Evolutionary conservation across 2,888 invertebrate species (phyloP), one percentile per base, ranked within the genome.

Genomic region (Sylvicola fuscatus): DNA sequence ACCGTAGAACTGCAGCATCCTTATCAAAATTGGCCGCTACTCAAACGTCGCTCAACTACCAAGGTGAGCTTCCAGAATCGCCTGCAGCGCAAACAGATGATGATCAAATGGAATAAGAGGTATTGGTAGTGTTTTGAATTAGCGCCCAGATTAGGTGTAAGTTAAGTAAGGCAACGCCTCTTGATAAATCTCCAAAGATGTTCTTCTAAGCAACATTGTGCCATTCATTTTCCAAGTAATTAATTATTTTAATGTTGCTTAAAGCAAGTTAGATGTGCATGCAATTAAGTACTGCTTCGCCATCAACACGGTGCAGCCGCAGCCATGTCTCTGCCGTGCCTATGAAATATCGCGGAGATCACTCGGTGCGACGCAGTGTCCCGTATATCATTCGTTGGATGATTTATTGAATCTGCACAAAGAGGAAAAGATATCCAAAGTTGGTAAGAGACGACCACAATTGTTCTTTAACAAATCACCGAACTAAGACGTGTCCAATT

Each of bases 41-140:
- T 56, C 40, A 56, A 57, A 46, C 53, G 51, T 33, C 54, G 56
- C 35, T 50, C 52, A 42, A 48, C 51, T 41, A 49, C 53, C 32
- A 47, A 45, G 39, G 52, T 58, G 36, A 50, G 54, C 38, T 56
- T 49, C 26, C 55, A 56, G 45, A 58, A 57, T 45, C 53, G 56
- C n/a, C 50, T 57, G 34, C 50, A 55, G 13, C 57, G 56, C 41
- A 52, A 53, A 29, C 56, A 58, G 43, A 52, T 56, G 52, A 53
- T 54, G 38, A 49, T 58, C 38, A 58, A 58, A 43, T 58, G 58
- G 58, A 54, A 54, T 38, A 52, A 49, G 42, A 52, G 52, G 52
- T 52, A 21, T 21, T 21, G 21, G 21, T 21, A 6, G 21, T 21
- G 4, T 21, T 21, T 21, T 21, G n/a, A n/a, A n/a, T n/a, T n/a